Conservation (phyloP, 2,888 invertebrate species). For the Aspidiotus destructor region DNA sequence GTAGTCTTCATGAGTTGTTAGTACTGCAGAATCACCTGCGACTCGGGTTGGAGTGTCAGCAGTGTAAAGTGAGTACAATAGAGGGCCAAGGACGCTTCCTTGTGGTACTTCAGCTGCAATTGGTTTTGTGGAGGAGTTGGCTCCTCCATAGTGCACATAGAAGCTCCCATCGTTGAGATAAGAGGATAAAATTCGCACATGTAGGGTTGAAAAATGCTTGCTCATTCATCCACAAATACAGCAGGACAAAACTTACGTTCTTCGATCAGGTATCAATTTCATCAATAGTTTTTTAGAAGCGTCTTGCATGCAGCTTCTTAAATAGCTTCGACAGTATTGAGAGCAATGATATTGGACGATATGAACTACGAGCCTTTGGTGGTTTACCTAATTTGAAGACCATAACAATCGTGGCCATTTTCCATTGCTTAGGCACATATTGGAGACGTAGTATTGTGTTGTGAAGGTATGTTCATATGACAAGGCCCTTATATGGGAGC, state of each 20-base stretch:
- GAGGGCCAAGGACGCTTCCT: background rate
- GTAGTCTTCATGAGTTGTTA: slow-evolving; percentile 1
- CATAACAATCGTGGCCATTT: background rate
- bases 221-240: background rate
- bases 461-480: background rate
- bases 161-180: background rate
- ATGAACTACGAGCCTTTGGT: background rate
- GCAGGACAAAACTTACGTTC: background rate
- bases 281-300: too few species aligned
- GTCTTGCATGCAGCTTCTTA: background rate
- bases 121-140: background rate
- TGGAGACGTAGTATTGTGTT: background rate
- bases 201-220: too few species aligned
- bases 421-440: background rate
- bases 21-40: slow-evolving; percentile 3
- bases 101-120: background rate
- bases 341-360: background rate
- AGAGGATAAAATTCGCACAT: too few species aligned
- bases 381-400: background rate
- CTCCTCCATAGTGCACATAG: too few species aligned
- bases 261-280: background rate
- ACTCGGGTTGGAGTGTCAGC: background rate
- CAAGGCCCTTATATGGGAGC: background rate
- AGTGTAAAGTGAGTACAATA: slow-evolving; percentile 2
- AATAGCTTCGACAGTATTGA: background rate